Evolutionary conservation across 1,140 invertebrate species (phyloP), one percentile per base, ranked within the genome.

Genomic region (Drosophila pallidifrons): DNA sequence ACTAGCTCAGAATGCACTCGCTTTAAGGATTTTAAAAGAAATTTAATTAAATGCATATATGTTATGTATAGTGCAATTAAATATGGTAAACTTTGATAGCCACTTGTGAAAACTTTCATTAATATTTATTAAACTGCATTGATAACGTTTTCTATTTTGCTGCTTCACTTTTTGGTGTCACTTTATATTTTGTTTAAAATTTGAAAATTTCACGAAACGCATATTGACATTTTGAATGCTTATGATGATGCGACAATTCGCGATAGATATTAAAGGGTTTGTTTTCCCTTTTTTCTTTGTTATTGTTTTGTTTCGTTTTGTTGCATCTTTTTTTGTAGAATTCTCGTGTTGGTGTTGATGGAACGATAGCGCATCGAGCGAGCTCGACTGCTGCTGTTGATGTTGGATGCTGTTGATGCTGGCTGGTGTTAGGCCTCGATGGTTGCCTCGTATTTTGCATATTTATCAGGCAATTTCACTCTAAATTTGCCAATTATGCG

Each of bases 401-500:
- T 20, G 20, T n/a, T 54, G 5, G 25, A 7, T 32, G 7, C 7
- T 38, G 51, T 54, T 32, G 13, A 1, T 46, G 47, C 4, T 25
- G 15, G 8, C 13, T 73, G 47, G 46, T 28, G 54, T 51, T 67
- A 20, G 54, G 15, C 11, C 35, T 61, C 46, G 59, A 45, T 69
- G 38, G 35, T 4, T 49, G 58, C 25, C 52, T 61, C 52, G 68
- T 72, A 77, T 83, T 79, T 79, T 82, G 77, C 77, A 83, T 77
- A 83, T 83, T 83, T 83, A 81, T 83, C 81, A 79, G 68, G 67
- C 81, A 83, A 83, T 83, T 83, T 83, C 57, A 83, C 81, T 83
- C 81, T 73, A 85, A 83, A 83, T 83, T 83, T 83, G 81, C 81
- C 81, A 83, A 83, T 83, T 83, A 83, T 83, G 81, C 81, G 81